Percentiles rank a stretch among this genome's conserved stretches.
phyloP scores from a whole-genome alignment of 2,797 vertebrate species.

The Clarias laeviceps region DNA sequence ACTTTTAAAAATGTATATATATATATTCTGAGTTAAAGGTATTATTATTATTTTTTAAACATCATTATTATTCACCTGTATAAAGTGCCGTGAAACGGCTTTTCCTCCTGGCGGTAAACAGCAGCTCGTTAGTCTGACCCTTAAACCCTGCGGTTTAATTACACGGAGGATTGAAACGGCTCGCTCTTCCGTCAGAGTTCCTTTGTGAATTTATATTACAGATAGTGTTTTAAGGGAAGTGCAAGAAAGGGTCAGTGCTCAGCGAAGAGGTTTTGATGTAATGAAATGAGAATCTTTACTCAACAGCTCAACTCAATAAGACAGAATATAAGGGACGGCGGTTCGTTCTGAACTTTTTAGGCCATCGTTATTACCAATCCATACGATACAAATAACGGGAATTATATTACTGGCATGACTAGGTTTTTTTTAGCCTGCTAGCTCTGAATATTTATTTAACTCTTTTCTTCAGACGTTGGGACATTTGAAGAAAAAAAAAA shows the following conservation, averaged over 20 bases:
- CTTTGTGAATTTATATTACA: conserved; percentile 10
- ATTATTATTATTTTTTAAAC: conserved; percentile 8
- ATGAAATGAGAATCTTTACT: not conserved
- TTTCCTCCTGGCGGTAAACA: conserved; percentile 76
- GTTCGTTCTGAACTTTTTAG: not conserved
- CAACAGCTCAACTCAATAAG: not conserved
- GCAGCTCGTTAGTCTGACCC: conserved; percentile 70
- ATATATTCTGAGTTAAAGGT: not conserved
- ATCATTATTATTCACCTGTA: conserved; percentile 7
- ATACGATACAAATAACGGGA: not conserved
- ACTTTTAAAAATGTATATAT: conserved; percentile 11
- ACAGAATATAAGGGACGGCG: not conserved
- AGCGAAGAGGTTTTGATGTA: not conserved
- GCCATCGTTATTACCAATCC: not conserved
- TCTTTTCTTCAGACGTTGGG: no score
- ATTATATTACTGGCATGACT: not conserved
- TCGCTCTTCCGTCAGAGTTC: conserved; percentile 63
- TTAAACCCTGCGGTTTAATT: conserved; percentile 77
- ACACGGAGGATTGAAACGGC: conserved; percentile 80
- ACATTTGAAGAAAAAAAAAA: no score
- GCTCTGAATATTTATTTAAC: not conserved
- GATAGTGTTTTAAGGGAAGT: not conserved
- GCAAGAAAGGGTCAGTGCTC: not conserved
- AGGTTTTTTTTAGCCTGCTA: not conserved
- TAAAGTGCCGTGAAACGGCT: conserved; percentile 68